These are phyloP conservation scores for Pseudomyrmex dendroicus DNA, from an alignment of 1,140 invertebrate species.

Conservation along the genomic window DNA sequence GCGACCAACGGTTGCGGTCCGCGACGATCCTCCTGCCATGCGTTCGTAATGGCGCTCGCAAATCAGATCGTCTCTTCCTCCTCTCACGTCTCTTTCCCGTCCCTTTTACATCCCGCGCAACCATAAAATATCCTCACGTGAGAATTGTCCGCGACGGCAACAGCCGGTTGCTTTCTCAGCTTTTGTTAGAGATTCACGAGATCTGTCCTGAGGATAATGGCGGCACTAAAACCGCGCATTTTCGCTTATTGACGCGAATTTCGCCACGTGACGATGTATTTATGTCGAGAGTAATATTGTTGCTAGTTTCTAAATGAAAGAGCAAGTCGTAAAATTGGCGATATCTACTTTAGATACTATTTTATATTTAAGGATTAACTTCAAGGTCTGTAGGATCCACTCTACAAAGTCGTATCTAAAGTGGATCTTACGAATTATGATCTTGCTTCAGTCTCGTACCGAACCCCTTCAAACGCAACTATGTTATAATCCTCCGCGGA, in stretches of 20 bases:
- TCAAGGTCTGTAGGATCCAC: neutral
- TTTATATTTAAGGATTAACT: constrained; percentile 42
- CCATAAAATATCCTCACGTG: constrained; percentile 80
- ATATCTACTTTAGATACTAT: constrained; percentile 16
- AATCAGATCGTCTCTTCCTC: constrained; percentile 76
- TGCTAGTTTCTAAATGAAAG: neutral
- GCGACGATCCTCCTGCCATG: constrained; percentile 70
- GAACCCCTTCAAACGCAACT: constrained; percentile 2
- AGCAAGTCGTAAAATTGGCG: neutral
- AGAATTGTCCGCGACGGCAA: constrained; percentile 66
- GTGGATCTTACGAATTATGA: constrained; percentile 31
- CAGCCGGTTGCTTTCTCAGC: constrained; percentile 60
- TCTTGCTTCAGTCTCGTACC: neutral
- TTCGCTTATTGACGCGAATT: constrained; percentile 51
- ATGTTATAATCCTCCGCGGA: neutral
- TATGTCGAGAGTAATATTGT: neutral
- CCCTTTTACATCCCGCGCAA: constrained; percentile 19
- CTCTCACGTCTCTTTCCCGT: too few species aligned
- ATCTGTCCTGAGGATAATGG: constrained; percentile 38
- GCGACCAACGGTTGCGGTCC: constrained; percentile 80
- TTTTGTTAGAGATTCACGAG: neutral
- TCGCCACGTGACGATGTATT: neutral
- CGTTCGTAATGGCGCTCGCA: constrained; percentile 78
- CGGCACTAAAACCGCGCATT: neutral
- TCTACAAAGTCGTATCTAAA: constrained; percentile 29